Evolutionary conservation across 2,797 vertebrate species (phyloP), one percentile per base, ranked within the genome.

Genomic region (Pterois miles): DNA sequence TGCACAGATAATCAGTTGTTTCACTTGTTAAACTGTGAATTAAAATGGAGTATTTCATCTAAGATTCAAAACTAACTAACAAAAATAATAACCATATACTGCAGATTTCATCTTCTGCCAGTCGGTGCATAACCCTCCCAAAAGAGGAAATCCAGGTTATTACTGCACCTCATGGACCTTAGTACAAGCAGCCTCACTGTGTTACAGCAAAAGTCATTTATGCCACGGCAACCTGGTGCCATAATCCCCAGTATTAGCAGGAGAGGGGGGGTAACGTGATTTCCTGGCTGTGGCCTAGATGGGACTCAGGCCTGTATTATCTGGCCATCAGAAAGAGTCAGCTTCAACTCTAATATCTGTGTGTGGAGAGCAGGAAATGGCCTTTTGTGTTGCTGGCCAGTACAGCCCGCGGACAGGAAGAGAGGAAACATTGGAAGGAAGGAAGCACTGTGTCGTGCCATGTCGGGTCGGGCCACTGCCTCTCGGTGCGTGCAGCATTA

Each of bases 281-380:
- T 91, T 93, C 88, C 88, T 88, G 86, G 66, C 84, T 84, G 62
- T 76, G 87, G 78, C 87, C 76, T 85, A 18, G 67, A 88, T 75
- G 74, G 65, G 74, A 82, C 76, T 83, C 18, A n/a, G 86, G 74
- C 78, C 46, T 78, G 66, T 82, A 66, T 90, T 92, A 91, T 92
- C 90, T 86, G 72, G 80, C 87, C 88, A 91, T 92, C 91, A 88
- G 78, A 88, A 58, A 82, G 59, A 86, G 73, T 84, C 85, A 74
- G 82, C 90, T 83, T 88, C 80, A 85, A 83, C 81, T 76, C 84
- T 83, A 83, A 87, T 90, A 89, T 91, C 79, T 88, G 54, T 79
- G 54, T 73, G 85, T 70, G 50, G 76, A 84, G 74, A 86, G 83
- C 85, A 88, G 88, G 90, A 92, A 93, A 89, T 89, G 76, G 80